Evolutionary conservation across 2,797 vertebrate genomes (phyloP).

Genomic region (Pampus argenteus): DNA sequence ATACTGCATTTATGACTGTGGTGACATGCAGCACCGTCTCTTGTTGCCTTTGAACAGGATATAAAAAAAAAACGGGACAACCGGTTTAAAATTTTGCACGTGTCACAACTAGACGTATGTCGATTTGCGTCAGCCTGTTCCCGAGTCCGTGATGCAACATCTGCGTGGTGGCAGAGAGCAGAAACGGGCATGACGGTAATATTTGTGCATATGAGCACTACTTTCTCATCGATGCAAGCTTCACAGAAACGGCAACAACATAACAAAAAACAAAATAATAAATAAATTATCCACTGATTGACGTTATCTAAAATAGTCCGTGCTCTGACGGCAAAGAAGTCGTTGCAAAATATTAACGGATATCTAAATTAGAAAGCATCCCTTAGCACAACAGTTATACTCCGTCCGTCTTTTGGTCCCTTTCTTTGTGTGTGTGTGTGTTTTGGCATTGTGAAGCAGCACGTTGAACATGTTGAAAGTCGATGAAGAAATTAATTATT

Average conservation of each 20-base stretch:
- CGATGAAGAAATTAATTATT: not conserved
- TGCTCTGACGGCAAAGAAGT: conserved; percentile 9
- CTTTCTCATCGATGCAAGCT: conserved; percentile 3
- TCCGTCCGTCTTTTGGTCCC: not conserved
- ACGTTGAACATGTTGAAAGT: not conserved
- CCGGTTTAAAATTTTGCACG: conserved; percentile 10
- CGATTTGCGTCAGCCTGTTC: conserved; percentile 1
- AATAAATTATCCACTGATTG: conserved; percentile 4
- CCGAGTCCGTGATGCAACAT: conserved; percentile 44
- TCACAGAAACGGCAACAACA: not conserved
- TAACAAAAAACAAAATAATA: not conserved
- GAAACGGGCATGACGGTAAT: conserved; percentile 29
- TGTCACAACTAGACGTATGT: conserved; percentile 5
- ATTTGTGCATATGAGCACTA: conserved; percentile 2
- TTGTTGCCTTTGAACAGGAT: conserved; percentile 9
- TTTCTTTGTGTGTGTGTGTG: too few relatives aligned
- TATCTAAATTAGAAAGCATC: conserved; percentile 19
- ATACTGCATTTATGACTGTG: not conserved
- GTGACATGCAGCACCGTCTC: not conserved
- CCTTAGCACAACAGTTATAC: conserved; percentile 7
- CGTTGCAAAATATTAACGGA: conserved; percentile 27
- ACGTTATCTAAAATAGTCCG: conserved; percentile 25
- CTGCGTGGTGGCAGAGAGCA: conserved; percentile 28
- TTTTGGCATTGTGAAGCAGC: conserved; percentile 1
- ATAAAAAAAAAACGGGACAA: conserved; percentile 26